Percentiles rank a stretch among this genome's conserved stretches.
These are phyloP conservation scores for Smithornis capensis DNA, from an alignment of 2,113 vertebrate genomes.

Conservation along the genomic window DNA sequence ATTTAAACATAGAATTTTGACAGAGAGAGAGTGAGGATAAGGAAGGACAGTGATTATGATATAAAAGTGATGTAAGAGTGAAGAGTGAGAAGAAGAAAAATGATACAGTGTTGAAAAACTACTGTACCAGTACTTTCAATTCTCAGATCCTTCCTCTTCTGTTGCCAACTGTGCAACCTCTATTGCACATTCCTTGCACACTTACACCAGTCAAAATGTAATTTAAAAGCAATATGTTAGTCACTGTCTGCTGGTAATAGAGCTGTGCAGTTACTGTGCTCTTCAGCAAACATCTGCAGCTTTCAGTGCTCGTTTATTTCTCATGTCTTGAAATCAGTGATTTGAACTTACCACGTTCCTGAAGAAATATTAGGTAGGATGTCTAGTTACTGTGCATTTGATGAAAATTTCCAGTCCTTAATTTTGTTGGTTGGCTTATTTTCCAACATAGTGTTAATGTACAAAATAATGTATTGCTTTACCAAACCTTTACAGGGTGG, in stretches of 20 bases:
- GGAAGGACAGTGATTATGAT: background rate
- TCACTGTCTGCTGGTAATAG: background rate
- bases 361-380: background rate
- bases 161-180: background rate
- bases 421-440: background rate
- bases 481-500: background rate
- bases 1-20: background rate
- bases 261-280: background rate
- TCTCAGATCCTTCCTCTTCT: background rate
- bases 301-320: background rate
- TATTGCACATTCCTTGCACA: background rate
- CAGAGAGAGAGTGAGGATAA: background rate
- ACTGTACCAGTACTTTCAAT: background rate
- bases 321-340: background rate
- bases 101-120: background rate
- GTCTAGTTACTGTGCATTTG: background rate
- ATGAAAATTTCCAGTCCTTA: background rate
- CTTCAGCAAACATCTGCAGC: background rate
- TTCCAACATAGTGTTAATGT: background rate
- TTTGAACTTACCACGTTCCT: background rate
- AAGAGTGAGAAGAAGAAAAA: background rate
- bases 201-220: background rate
- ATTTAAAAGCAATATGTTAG: background rate
- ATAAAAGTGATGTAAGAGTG: background rate
- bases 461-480: background rate